phyloP scores from a whole-genome alignment of 2,797 vertebrate species.

The Lerista edwardsae region DNA sequence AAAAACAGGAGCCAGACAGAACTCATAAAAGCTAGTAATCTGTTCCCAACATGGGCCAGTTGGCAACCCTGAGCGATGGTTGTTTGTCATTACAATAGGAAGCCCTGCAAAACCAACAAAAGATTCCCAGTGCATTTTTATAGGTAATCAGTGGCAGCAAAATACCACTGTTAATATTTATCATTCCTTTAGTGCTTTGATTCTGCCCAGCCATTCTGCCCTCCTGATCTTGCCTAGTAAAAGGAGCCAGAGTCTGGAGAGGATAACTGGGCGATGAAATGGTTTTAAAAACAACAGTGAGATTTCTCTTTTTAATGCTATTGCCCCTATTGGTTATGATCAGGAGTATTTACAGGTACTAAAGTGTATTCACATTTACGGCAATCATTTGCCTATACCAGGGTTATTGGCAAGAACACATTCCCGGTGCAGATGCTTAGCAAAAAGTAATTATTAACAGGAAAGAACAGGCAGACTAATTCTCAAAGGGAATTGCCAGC shows the following conservation, averaged over 20 bases:
- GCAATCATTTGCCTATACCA: not conserved
- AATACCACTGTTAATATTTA: conserved; percentile 45
- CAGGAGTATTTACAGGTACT: not conserved
- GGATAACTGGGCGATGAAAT: not conserved
- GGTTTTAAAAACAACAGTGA: not conserved
- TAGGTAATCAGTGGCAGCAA: conserved; percentile 35
- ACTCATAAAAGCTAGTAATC: conserved; percentile 41
- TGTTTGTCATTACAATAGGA: conserved; percentile 21
- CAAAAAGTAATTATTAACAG: not conserved
- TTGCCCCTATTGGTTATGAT: accelerated
- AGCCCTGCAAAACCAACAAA: conserved; percentile 42
- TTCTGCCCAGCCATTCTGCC: not conserved
- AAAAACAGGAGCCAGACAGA: conserved; percentile 43
- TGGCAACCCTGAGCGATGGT: conserved; percentile 4
- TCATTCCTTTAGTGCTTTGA: conserved; percentile 26
- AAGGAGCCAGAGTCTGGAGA: not conserved
- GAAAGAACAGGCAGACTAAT: not conserved
- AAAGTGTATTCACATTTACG: not conserved
- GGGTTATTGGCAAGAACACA: not conserved
- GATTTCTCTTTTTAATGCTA: not conserved
- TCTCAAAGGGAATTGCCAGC: conserved; percentile 3
- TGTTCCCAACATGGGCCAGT: conserved; percentile 29
- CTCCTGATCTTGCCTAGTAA: conserved; percentile 8
- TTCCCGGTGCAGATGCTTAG: not conserved
- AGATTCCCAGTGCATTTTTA: not conserved